These are phyloP conservation scores for Bothrops jararaca DNA, from an alignment of 2,113 vertebrate genomes.

Conservation along the genomic window DNA sequence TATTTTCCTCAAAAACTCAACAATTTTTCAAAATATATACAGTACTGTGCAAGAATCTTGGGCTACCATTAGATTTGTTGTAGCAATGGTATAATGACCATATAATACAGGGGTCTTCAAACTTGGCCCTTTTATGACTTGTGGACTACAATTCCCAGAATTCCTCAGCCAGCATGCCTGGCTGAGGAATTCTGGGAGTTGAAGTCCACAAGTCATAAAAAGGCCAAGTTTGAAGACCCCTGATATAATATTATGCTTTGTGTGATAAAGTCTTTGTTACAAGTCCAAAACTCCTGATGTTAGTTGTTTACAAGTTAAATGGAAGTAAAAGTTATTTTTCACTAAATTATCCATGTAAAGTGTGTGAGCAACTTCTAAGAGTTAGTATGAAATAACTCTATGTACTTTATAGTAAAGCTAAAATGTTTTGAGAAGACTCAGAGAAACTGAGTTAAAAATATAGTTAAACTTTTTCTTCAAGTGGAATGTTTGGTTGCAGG, in stretches of 20 bases:
- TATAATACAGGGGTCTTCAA: too few relatives aligned
- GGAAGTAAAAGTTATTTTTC: neutral
- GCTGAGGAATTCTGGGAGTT: too few relatives aligned
- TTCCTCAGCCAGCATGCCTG: too few relatives aligned
- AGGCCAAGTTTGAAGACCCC: too few relatives aligned
- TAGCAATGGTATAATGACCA: too few relatives aligned
- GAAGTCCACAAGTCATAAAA: too few relatives aligned
- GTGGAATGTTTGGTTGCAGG: slow-evolving; percentile 66
- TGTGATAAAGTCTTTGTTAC: neutral
- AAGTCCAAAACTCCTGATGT: neutral
- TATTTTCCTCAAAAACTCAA: too few relatives aligned
- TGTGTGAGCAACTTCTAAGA: neutral
- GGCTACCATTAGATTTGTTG: too few relatives aligned
- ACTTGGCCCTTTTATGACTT: too few relatives aligned
- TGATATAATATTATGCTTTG: neutral
- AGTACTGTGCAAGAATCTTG: too few relatives aligned
- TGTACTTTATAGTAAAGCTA: neutral
- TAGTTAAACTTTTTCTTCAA: neutral
- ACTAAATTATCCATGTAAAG: neutral
- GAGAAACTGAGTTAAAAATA: neutral
- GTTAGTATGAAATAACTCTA: neutral
- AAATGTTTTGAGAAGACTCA: neutral
- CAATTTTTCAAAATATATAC: too few relatives aligned
- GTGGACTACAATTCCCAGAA: too few relatives aligned
- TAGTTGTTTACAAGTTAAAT: neutral